Evolutionary conservation across 1,140 invertebrate species (phyloP).

Genomic region (Zaprionus vittiger): DNA sequence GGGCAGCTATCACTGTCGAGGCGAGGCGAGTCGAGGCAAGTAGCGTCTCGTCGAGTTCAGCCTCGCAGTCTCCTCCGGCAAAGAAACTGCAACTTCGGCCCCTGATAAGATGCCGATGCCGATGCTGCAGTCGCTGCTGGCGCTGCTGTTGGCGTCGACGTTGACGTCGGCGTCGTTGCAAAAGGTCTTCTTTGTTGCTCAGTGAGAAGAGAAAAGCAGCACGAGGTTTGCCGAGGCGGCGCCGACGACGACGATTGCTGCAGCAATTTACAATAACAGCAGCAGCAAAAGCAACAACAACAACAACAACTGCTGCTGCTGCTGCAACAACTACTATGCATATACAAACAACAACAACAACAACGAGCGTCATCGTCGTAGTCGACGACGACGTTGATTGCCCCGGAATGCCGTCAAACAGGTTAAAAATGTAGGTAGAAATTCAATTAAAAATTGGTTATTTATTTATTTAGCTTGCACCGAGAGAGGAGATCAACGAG

Average conservation of each 20-base stretch:
- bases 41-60: constrained; percentile 50
- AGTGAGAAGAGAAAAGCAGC: constrained; percentile 67
- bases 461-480: constrained; percentile 83
- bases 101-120: constrained; percentile 61
- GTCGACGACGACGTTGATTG: constrained; percentile 73
- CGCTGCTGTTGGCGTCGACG: background rate
- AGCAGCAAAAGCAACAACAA: constrained; percentile 40
- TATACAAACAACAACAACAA: constrained; percentile 61
- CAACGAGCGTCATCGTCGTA: constrained; percentile 57
- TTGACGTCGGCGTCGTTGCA: constrained; percentile 34
- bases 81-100: constrained; percentile 42
- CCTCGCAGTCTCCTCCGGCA: constrained; percentile 66
- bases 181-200: constrained; percentile 80
- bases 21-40: background rate
- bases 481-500: constrained; percentile 52
- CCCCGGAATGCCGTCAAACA: constrained; percentile 83
- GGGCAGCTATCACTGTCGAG: constrained; percentile 59
- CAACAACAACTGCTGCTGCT: constrained; percentile 3
- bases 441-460: constrained; percentile 84
- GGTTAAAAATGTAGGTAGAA: constrained; percentile 84
- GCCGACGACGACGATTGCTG: constrained; percentile 58
- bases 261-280: constrained; percentile 75
- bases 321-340: constrained; percentile 63
- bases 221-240: constrained; percentile 76
- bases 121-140: constrained; percentile 8